Evolutionary conservation across 2,113 vertebrate genomes (phyloP).

Genomic region (Henicopernis longicauda): DNA sequence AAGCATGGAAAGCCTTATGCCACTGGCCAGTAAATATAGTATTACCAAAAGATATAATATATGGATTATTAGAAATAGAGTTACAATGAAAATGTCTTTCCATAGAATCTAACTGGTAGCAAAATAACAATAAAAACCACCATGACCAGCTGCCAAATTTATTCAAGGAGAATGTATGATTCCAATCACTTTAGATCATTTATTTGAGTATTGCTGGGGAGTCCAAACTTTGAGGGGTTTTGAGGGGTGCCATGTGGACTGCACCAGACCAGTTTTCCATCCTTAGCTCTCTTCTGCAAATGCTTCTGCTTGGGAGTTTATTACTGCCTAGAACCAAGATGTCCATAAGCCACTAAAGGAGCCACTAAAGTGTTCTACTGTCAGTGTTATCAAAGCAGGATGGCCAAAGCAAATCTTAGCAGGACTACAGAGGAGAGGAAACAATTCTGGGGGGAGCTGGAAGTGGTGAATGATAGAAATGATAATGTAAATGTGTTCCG

Average conservation of each 20-base stretch:
- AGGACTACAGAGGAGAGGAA: neutral
- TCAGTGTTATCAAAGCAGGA: neutral
- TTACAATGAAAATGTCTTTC: neutral
- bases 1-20: neutral
- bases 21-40: neutral
- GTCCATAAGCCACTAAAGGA: neutral
- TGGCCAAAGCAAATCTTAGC: neutral
- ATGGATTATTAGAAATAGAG: neutral
- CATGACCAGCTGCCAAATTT: accelerated
- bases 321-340: neutral
- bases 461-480: neutral
- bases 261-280: neutral
- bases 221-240: neutral
- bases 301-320: neutral
- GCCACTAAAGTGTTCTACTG: neutral
- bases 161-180: neutral
- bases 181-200: neutral
- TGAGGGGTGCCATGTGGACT: neutral
- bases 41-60: neutral
- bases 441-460: neutral
- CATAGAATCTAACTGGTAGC: neutral
- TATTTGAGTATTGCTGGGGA: neutral
- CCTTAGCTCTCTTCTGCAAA: neutral
- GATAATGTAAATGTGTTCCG: neutral
- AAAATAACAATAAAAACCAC: neutral